These are phyloP conservation scores for Tenodera sinensis DNA, from an alignment of 2,888 invertebrate genomes.

Conservation along the genomic window DNA sequence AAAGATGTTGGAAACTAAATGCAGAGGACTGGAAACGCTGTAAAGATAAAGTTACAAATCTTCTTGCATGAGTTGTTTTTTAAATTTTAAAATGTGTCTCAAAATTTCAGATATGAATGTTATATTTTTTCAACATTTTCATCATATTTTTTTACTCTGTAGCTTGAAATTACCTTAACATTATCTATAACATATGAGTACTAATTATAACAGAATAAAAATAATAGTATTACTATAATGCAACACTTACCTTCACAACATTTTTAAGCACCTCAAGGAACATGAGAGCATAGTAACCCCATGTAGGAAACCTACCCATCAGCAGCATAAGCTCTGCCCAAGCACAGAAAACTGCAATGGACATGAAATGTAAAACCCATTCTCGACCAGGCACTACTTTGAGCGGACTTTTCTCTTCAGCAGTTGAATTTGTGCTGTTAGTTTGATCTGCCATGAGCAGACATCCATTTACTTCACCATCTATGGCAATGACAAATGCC, in stretches of 20 bases:
- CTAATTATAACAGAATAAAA: too few relatives aligned
- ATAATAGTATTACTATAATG: too few relatives aligned
- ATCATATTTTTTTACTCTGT: too few relatives aligned
- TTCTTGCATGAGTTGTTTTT: too few relatives aligned
- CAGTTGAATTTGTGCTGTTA: background rate
- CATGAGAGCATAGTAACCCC: constrained; percentile 56
- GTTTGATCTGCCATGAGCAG: background rate
- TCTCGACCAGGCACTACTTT: background rate
- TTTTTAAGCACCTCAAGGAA: constrained; percentile 54
- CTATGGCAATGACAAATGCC: constrained; percentile 40
- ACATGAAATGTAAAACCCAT: constrained; percentile 46
- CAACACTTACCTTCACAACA: constrained; percentile 46
- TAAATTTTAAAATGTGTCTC: too few relatives aligned
- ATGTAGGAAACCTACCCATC: constrained; percentile 52
- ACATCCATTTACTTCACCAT: constrained; percentile 1
- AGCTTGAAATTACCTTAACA: too few relatives aligned
- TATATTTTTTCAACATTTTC: too few relatives aligned
- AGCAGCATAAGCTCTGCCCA: constrained; percentile 55
- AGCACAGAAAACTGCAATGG: constrained; percentile 48
- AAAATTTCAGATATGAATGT: too few relatives aligned
- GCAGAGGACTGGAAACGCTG: too few relatives aligned
- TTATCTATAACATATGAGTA: too few relatives aligned
- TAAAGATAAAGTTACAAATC: too few relatives aligned
- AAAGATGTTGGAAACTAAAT: too few relatives aligned
- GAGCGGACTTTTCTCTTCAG: background rate